These are phyloP conservation scores for Hemithea aestivaria DNA, from an alignment of 2,888 invertebrate genomes.

Conservation along the genomic window DNA sequence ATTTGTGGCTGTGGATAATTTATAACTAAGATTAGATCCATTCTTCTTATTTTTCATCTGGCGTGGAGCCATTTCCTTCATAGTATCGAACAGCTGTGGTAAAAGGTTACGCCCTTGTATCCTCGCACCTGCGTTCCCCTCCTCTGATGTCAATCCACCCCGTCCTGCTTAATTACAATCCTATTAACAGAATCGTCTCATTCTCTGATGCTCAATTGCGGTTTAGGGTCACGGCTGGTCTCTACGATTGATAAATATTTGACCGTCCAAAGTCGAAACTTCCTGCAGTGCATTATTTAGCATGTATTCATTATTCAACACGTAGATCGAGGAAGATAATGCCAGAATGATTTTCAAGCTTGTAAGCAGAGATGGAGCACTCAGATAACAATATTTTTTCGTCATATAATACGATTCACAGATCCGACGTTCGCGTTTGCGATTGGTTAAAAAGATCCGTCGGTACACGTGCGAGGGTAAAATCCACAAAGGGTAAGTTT, in stretches of 20 bases:
- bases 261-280: constrained; percentile 33
- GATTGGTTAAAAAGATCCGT: constrained; percentile 57
- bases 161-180: constrained; percentile 61
- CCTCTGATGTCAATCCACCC: constrained; percentile 42
- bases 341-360: constrained; percentile 33
- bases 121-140: constrained; percentile 63
- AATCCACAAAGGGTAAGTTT: constrained; percentile 60
- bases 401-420: constrained; percentile 47
- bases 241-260: constrained; percentile 39
- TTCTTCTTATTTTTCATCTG: constrained; percentile 46
- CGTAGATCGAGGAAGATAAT: constrained; percentile 34
- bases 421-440: constrained; percentile 44
- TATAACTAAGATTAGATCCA: constrained; percentile 51
- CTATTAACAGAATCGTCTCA: constrained; percentile 60
- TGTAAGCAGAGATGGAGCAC: constrained; percentile 30
- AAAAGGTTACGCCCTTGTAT: constrained; percentile 70
- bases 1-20: constrained; percentile 39
- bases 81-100: constrained; percentile 65
- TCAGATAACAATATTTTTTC: constrained; percentile 52
- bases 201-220: constrained; percentile 45
- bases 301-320: constrained; percentile 38
- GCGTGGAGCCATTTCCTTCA: constrained; percentile 56
- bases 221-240: constrained; percentile 40
- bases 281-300: constrained; percentile 34
- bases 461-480: constrained; percentile 67